Base-by-base conservation (phyloP, 2,797 vertebrate species). In the Denticeps clupeoides region DNA sequence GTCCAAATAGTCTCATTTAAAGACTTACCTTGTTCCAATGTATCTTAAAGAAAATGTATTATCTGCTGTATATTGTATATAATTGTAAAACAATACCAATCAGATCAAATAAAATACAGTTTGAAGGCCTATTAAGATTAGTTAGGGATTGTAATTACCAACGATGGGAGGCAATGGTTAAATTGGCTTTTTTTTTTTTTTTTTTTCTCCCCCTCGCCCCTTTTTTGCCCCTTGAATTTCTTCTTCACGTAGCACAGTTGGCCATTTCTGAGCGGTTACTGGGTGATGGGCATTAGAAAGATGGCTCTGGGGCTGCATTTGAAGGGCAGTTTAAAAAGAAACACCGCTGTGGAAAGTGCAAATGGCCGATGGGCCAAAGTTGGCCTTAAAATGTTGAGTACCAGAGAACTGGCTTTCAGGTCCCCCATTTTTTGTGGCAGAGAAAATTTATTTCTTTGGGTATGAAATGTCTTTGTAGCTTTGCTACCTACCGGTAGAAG, bases 11-110 rank as follows among this genome's bases (percentile, higher is more conserved):
- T 71, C 73, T 68, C 57, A 63, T 55, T 53, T 45, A 64, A 62
- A 63, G 63, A 73, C 71, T 47, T 72, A 62, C 67, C 67, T n/a
- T 77, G 72, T 79, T 69, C 77, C 76, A 72, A 75, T 78, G 71
- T 72, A 71, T 69, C 74, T 67, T 72, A 77, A 77, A 71, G 80
- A 77, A 76, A 74, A 72, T 80, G 75, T 80, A 79, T 77, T 70
- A 78, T 82, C 81, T 82, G 81, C 79, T 84, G 83, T 87, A 86
- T 76, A 86, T 85, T 87, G 85, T 86, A 85, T 79, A 87, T 86
- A 86, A 75, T 81, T 87, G 82, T 87, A 85, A 84, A 87, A 80
- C 59, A 71, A 74, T 70, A 67, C 29, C 72, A 63, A 75, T 68
- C 70, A 74, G 78, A 79, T 82, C 71, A 75, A 77, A 81, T 75